A percentile compares a stretch with the other conserved stretches of the same genome.
Conservation (phyloP, 2,113 vertebrate genomes). For the Cariama cristata region DNA sequence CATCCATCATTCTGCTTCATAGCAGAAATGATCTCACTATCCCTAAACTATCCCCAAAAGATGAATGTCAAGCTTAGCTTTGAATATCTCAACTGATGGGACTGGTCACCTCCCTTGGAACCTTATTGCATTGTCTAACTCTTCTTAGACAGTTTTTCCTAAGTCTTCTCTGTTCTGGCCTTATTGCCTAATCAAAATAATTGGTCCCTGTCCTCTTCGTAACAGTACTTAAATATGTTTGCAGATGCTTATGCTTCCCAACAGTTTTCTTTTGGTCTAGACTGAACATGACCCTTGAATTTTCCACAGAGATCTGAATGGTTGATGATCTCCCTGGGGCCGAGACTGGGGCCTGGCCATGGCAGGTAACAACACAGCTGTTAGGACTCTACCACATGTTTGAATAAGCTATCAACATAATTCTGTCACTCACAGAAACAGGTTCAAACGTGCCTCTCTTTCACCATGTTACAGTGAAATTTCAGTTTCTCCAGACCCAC, state of each 20-base stretch:
- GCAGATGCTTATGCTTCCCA: conserved; percentile 28
- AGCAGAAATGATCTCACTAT: neutral
- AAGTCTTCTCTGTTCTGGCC: neutral
- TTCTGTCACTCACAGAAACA: conserved; percentile 44
- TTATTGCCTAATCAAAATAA: conserved; percentile 31
- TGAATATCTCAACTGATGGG: neutral
- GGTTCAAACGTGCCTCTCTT: conserved; percentile 16
- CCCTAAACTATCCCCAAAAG: neutral
- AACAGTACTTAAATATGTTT: neutral
- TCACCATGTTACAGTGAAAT: neutral
- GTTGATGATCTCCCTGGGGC: conserved; percentile 25
- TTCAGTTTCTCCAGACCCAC: conserved; percentile 32
- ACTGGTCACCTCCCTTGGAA: neutral
- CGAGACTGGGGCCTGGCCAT: neutral
- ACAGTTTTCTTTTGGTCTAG: conserved; percentile 63
- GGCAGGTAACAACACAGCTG: conserved; percentile 16
- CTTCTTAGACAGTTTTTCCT: neutral
- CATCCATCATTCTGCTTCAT: neutral
- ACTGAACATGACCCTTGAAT: conserved; percentile 17
- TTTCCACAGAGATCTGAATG: neutral
- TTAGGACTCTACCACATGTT: neutral
- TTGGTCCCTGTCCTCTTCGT: conserved; percentile 37
- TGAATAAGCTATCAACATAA: neutral
- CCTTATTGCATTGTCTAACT: neutral
- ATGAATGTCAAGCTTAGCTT: neutral